Evolutionary conservation across 1,140 invertebrate species (phyloP).

Genomic region (Drosophila sp.): DNA sequence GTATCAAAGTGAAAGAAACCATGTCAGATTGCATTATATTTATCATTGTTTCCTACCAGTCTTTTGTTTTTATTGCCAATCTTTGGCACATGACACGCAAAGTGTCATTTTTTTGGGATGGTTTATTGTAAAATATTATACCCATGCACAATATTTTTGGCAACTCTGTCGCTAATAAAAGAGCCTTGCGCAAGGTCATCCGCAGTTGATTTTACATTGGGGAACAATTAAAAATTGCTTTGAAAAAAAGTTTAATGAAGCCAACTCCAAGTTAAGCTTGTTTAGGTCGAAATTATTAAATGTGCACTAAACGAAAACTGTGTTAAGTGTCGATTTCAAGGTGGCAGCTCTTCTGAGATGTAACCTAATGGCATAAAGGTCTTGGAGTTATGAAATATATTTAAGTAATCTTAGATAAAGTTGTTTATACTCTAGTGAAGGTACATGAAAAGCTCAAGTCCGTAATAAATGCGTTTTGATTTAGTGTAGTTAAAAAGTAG

Average conservation of each 20-base stretch:
- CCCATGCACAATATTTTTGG: slow-evolving; percentile 15
- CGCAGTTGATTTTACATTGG: slow-evolving; percentile 12
- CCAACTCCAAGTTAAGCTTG: slow-evolving; percentile 9
- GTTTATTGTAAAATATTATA: slow-evolving; percentile 33
- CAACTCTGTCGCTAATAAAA: slow-evolving; percentile 1
- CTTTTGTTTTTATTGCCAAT: slow-evolving; percentile 41
- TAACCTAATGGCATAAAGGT: slow-evolving; percentile 1
- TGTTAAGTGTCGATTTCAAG: slow-evolving; percentile 16
- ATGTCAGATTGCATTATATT: slow-evolving; percentile 70
- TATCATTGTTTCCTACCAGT: not conserved
- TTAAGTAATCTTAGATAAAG: not conserved
- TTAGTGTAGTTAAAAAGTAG: too few relatives aligned
- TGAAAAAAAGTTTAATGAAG: slow-evolving; percentile 19
- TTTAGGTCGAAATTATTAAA: slow-evolving; percentile 16
- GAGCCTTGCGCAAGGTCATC: slow-evolving; percentile 32
- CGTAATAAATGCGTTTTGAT: not conserved
- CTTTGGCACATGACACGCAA: slow-evolving; percentile 74
- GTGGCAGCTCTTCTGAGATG: slow-evolving; percentile 12
- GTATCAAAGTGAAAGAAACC: slow-evolving; percentile 52
- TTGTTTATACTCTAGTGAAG: slow-evolving; percentile 4
- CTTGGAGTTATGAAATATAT: not conserved
- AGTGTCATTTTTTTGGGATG: slow-evolving; percentile 59
- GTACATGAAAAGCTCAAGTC: not conserved
- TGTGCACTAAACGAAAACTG: slow-evolving; percentile 14
- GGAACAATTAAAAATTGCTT: slow-evolving; percentile 19